phyloP scores from a whole-genome alignment of 1,140 invertebrate species.

The Euborellia annulipes region DNA sequence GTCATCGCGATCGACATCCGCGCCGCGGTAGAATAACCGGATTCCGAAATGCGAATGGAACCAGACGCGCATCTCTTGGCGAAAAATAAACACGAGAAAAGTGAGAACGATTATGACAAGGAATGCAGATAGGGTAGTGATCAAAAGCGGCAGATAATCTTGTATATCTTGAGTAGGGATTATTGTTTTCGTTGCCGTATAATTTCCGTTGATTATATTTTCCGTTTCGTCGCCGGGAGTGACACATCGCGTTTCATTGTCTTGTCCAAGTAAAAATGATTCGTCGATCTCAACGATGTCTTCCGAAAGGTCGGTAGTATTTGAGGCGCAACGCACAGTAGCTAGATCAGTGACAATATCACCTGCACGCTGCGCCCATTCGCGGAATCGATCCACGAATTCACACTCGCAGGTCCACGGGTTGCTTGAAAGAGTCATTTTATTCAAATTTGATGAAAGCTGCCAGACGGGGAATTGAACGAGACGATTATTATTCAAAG shows the following conservation, averaged over 20 bases:
- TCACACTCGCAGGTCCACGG: slow-evolving; percentile 81
- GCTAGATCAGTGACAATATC: slow-evolving; percentile 44
- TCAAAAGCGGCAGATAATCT: slow-evolving; percentile 57
- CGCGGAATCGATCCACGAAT: slow-evolving; percentile 58
- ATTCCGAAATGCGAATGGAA: slow-evolving; percentile 72
- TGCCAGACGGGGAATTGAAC: slow-evolving; percentile 59
- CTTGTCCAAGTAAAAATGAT: slow-evolving; percentile 34
- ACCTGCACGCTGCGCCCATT: slow-evolving; percentile 49
- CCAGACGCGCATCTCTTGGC: slow-evolving; percentile 70
- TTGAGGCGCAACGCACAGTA: slow-evolving; percentile 30
- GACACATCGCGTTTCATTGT: slow-evolving; percentile 20
- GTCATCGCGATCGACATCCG: slow-evolving; percentile 56
- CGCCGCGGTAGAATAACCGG: slow-evolving; percentile 64
- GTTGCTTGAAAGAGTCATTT: slow-evolving; percentile 56
- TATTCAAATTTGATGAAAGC: slow-evolving; percentile 44
- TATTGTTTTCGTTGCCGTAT: slow-evolving; percentile 13
- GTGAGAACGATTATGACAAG: slow-evolving; percentile 24
- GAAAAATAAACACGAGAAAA: slow-evolving; percentile 47
- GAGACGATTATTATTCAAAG: slow-evolving; percentile 62
- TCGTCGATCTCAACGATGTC: slow-evolving; percentile 33
- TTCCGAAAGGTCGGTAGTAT: slow-evolving; percentile 34
- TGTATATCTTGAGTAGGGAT: slow-evolving; percentile 46
- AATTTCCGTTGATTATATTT: slow-evolving; percentile 20
- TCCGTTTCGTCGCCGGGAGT: not conserved
- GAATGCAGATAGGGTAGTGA: slow-evolving; percentile 56